These are phyloP conservation scores for Panthera leo DNA, from an alignment of 2,113 vertebrate genomes.

Conservation along the genomic window DNA sequence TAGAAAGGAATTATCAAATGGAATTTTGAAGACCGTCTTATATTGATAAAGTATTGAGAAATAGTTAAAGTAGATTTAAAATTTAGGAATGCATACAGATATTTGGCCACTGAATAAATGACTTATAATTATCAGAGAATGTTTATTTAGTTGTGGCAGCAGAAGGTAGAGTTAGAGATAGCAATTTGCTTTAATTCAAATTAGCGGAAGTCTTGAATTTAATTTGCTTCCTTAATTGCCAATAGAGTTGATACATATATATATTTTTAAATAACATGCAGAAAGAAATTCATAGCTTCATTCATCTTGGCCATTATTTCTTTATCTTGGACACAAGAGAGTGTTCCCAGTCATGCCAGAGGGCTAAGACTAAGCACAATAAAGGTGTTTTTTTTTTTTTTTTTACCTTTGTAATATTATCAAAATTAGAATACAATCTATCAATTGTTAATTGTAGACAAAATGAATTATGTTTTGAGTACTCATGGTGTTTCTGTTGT, in stretches of 20 bases:
- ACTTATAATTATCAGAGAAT: neutral
- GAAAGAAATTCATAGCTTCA: conserved; percentile 29
- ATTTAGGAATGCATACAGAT: neutral
- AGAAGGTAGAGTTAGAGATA: conserved; percentile 27
- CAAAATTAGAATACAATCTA: conserved; percentile 16
- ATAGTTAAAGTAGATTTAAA: neutral
- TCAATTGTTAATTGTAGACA: neutral
- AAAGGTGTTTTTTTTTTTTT: neutral
- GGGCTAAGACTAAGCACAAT: neutral
- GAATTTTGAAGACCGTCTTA: neutral
- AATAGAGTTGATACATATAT: conserved; percentile 14
- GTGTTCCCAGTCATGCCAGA: neutral
- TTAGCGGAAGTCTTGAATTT: conserved; percentile 5
- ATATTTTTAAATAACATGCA: neutral
- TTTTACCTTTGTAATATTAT: conserved; percentile 17
- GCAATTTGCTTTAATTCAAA: conserved; percentile 8
- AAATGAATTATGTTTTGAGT: conserved; percentile 33
- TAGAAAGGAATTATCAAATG: neutral
- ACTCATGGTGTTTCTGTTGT: neutral
- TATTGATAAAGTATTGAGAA: neutral
- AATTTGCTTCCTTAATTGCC: conserved; percentile 53
- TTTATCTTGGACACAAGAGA: conserved; percentile 8
- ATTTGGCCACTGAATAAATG: neutral
- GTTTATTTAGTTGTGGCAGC: neutral
- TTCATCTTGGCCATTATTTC: conserved; percentile 44